Evolutionary conservation across 2,888 invertebrate species (phyloP).

Genomic region (Caenorhabditis angaria): DNA sequence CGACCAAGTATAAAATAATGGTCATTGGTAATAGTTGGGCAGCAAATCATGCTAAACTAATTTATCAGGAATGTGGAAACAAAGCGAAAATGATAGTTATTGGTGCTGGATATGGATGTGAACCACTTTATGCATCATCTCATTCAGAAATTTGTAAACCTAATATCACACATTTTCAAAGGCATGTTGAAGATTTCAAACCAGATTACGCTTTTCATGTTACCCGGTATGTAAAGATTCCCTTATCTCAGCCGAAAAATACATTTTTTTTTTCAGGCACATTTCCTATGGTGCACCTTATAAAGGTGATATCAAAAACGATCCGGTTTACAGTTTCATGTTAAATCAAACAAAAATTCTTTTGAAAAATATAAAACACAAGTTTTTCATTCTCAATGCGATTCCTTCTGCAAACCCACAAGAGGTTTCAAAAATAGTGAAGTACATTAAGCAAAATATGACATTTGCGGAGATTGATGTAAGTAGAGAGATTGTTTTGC

Average conservation of each 20-base stretch:
- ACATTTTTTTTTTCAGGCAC: too few relatives aligned
- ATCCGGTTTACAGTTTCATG: constrained; percentile 9
- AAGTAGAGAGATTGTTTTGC: too few relatives aligned
- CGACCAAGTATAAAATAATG: constrained; percentile 14
- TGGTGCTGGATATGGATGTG: not conserved
- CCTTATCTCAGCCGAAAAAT: too few relatives aligned
- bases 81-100: constrained; percentile 11
- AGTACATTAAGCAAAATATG: constrained; percentile 15
- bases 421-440: not conserved
- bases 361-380: not conserved
- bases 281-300: constrained; percentile 17
- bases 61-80: constrained; percentile 31
- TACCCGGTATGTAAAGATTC: too few relatives aligned
- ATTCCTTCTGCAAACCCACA: not conserved
- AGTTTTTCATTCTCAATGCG: not conserved
- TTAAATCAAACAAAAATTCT: constrained; percentile 7
- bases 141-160: not conserved
- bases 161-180: not conserved
- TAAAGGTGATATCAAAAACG: not conserved
- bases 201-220: constrained; percentile 26
- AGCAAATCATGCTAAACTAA: constrained; percentile 29
- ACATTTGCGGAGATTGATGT: constrained; percentile 17
- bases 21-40: constrained; percentile 46
- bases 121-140: not conserved
- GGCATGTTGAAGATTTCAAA: constrained; percentile 11